These are phyloP conservation scores for Chrysopa pallens DNA, from an alignment of 1,140 invertebrate genomes.

Conservation along the genomic window DNA sequence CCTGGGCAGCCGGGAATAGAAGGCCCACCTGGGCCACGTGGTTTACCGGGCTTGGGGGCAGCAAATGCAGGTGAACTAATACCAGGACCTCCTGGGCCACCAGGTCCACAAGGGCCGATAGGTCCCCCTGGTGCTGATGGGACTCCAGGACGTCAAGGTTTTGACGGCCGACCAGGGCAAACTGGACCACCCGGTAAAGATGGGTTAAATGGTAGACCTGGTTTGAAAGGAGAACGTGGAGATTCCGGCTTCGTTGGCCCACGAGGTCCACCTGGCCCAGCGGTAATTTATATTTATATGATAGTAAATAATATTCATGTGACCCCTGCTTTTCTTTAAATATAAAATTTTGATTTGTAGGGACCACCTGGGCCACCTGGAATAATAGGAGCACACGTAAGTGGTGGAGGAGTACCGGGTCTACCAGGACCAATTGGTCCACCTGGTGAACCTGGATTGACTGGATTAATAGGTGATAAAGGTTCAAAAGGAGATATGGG, in stretches of 20 bases:
- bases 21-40: slow-evolving; percentile 14
- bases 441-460: slow-evolving; percentile 21
- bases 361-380: slow-evolving; percentile 20
- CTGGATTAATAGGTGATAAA: slow-evolving; percentile 22
- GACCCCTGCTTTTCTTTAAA: background rate
- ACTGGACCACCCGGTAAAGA: slow-evolving; percentile 10
- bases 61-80: slow-evolving; percentile 3
- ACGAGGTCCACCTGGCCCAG: slow-evolving; percentile 14
- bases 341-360: slow-evolving; percentile 4
- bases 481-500: slow-evolving; percentile 26
- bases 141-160: slow-evolving; percentile 4
- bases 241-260: slow-evolving; percentile 11
- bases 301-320: background rate
- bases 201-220: slow-evolving; percentile 13
- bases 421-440: slow-evolving; percentile 16
- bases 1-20: slow-evolving; percentile 2
- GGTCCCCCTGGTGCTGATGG: background rate
- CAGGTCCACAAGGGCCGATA: slow-evolving; percentile 11
- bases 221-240: slow-evolving; percentile 8
- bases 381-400: slow-evolving; percentile 11
- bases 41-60: slow-evolving; percentile 10
- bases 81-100: slow-evolving; percentile 13
- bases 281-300: slow-evolving; percentile 3
- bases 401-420: slow-evolving; percentile 9
- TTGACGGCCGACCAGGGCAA: slow-evolving; percentile 8